Evolutionary conservation across 2,797 vertebrate genomes (phyloP).

Genomic region (Gadopsis marmoratus): DNA sequence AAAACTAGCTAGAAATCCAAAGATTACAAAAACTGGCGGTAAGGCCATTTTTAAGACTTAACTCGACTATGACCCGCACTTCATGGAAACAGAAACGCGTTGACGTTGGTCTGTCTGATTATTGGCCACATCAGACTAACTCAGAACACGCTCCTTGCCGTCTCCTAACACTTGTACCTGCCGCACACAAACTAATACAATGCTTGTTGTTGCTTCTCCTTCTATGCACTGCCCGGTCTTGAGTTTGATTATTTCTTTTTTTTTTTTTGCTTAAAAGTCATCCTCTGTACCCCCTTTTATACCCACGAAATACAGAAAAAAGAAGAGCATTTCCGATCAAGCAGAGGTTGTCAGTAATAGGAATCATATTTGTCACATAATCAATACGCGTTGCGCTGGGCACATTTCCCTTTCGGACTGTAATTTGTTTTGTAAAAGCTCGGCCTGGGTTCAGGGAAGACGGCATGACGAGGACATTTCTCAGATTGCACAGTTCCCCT

Average conservation of each 20-base stretch:
- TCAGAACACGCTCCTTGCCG: background rate
- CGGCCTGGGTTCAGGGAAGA: constrained; percentile 43
- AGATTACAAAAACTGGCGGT: background rate
- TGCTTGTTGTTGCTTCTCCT: background rate
- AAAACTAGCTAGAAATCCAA: background rate
- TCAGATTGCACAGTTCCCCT: constrained; percentile 64
- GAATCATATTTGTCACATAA: constrained; percentile 46
- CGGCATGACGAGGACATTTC: constrained; percentile 37
- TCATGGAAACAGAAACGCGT: background rate
- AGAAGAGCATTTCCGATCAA: constrained; percentile 38
- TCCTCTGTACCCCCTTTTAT: background rate
- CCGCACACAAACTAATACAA: background rate
- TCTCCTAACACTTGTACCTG: background rate
- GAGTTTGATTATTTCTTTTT: background rate
- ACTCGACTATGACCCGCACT: background rate
- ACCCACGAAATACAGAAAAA: constrained; percentile 17
- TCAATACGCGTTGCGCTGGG: constrained; percentile 31
- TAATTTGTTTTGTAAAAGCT: constrained; percentile 58
- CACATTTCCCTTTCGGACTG: constrained; percentile 28
- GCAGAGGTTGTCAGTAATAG: constrained; percentile 12
- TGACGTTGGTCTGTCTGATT: background rate
- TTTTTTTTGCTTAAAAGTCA: background rate
- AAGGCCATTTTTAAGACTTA: background rate
- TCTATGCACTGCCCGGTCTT: background rate
- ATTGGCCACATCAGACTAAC: background rate